Base-by-base conservation (phyloP, 2,113 vertebrate species). In the Theropithecus gelada region DNA sequence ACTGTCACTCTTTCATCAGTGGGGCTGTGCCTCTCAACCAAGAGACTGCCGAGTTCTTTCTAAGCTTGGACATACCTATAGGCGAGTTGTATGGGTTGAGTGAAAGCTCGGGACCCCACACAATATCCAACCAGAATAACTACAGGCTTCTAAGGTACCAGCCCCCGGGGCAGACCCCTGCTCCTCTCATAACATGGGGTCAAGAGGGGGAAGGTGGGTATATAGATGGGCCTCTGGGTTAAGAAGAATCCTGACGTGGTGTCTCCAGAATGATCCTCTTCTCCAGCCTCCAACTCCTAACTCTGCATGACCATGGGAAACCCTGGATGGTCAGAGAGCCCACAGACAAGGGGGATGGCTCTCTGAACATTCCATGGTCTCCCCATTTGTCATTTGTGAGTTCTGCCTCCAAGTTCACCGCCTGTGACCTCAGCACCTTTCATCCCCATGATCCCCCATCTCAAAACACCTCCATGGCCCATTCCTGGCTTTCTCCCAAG, bases 31-130 rank as follows among this genome's bases (percentile, higher is more conserved):
- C 99, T 68, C 99, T 99, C 79, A 98, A 99, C 97, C 99, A 98
- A 61, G 99, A 99, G 25, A 99, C 99, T 0, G 95, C 99, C 52
- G 99, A 99, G 52, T 99, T 99, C 98, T 99, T 99, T 76, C 96
- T 99, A n/a, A 99, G 99, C 93, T 98, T 99, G 45, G 99, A 99
- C 95, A 99, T 99, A 1, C 99, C 99, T 0, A 92, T 99, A 14
- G 98, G 99, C 0, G 99, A 99, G 97, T 98, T 99, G 68, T 99
- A 99, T 0, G 99, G 99, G 40, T 99, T 99, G 99, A 99, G 99
- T 0, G 99, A 99, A 96, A 99, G 99, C 98, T 98, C 99, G 0
- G 99, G 99, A 0, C 99, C 99, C 2, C 99, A 99, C 97, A 99
- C 99, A 0, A 9, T 98, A 43, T 99, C 99, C 6, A 52, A 64